Conservation (phyloP, 2,888 invertebrate species). For the Stenotaenia linearis region DNA sequence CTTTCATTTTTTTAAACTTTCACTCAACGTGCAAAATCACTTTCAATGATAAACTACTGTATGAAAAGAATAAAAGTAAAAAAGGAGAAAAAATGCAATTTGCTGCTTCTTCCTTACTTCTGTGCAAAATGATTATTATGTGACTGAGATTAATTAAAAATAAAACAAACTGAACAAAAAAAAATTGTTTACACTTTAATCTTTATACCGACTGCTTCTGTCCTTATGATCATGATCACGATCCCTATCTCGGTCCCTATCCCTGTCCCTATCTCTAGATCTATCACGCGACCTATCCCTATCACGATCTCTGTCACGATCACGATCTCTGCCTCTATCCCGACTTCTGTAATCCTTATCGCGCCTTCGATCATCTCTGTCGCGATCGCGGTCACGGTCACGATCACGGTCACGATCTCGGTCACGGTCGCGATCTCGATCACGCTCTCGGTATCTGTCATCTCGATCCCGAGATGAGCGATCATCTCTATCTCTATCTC, state of each 20-base stretch:
- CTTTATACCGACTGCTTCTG: constrained; percentile 24
- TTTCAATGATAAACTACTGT: background rate
- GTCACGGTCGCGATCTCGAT: background rate
- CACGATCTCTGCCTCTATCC: background rate
- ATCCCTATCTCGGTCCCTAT: constrained; percentile 28
- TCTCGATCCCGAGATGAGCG: constrained; percentile 7
- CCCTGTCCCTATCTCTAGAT: constrained; percentile 24
- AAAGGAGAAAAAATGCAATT: background rate
- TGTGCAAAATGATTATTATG: background rate
- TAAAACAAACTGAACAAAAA: background rate
- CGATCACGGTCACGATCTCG: background rate
- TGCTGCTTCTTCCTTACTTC: background rate
- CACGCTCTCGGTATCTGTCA: background rate
- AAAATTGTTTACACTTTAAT: background rate
- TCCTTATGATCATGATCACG: constrained; percentile 27
- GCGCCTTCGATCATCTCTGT: background rate
- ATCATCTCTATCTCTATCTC: constrained; percentile 27
- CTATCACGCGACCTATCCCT: constrained; percentile 6
- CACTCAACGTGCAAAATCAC: background rate
- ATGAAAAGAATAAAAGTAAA: background rate
- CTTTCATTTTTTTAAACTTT: background rate
- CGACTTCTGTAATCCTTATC: constrained; percentile 28
- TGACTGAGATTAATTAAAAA: background rate
- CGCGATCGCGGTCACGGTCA: constrained; percentile 10
- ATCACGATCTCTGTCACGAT: constrained; percentile 10